These are phyloP conservation scores for Meles meles DNA, from an alignment of 2,113 vertebrate genomes.

Conservation along the genomic window DNA sequence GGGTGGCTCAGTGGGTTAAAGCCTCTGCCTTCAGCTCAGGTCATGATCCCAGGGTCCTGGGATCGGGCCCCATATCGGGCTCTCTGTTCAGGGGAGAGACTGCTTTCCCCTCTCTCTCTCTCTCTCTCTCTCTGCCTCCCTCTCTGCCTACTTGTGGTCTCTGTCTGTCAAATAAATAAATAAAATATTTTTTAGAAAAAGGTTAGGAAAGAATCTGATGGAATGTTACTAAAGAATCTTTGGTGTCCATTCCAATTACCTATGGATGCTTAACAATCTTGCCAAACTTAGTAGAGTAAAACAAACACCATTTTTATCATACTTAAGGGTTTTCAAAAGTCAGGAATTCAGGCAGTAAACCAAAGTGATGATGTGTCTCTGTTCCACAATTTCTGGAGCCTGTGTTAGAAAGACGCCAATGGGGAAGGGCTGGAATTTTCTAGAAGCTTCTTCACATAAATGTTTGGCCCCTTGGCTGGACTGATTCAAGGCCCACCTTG, in stretches of 20 bases:
- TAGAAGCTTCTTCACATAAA: not conserved
- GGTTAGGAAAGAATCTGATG: not conserved
- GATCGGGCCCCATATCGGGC: too few relatives aligned
- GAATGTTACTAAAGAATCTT: not conserved
- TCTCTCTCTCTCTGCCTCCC: too few relatives aligned
- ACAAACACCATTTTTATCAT: not conserved
- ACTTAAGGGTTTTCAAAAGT: not conserved
- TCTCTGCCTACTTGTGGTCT: too few relatives aligned
- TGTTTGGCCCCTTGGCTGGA: not conserved
- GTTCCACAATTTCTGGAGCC: not conserved
- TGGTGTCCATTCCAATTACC: not conserved
- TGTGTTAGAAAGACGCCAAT: not conserved
- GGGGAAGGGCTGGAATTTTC: not conserved
- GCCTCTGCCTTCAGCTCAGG: too few relatives aligned
- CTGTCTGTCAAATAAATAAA: too few relatives aligned
- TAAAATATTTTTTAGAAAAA: too few relatives aligned
- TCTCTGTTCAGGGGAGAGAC: too few relatives aligned
- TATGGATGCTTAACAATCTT: not conserved
- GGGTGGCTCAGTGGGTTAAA: too few relatives aligned
- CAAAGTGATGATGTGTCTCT: not conserved
- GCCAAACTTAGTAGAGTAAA: not conserved
- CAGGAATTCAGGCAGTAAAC: not conserved
- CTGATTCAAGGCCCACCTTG: not conserved
- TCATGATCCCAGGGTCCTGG: too few relatives aligned
- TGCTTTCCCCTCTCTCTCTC: too few relatives aligned